Evolutionary conservation across 2,113 vertebrate species (phyloP), one percentile per base, ranked within the genome.

Genomic region (Progne subis): DNA sequence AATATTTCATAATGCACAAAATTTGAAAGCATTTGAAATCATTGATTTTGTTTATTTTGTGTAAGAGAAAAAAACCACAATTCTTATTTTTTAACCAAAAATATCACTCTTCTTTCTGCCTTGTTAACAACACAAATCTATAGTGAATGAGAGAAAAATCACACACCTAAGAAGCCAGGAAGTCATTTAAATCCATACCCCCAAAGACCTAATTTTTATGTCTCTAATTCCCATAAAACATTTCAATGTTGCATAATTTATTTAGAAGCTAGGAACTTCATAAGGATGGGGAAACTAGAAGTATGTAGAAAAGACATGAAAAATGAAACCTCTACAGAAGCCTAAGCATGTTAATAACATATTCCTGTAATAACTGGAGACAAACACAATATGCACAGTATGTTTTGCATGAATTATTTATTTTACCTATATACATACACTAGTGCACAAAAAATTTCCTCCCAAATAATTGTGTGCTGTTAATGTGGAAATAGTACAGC

Each of bases 351-450:
- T 82, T 88, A 85, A 92, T 91, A 88, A 89, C 59, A 80, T 89
- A 91, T 89, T 95, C 63, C 74, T 69, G 63, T 69, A 95, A 96
- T 91, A 95, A 95, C 50, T 47, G 46, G 44, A 91, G 74, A 91
- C 90, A 90, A 86, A 25, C 44, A 80, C 55, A 94, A 89, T 87
- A 89, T 72, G 49, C 53, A 80, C 94, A 81, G 43, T 90, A 93
- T 89, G 32, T 87, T 95, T 89, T 74, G 5, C 25, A 85, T 95
- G n/a, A 97, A 90, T 94, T 95, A 95, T 91, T 95, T 94, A 87
- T 94, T 79, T 94, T 64, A 85, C 32, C 17, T 92, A 68, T 71
- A 76, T 50, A 76, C 28, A 55, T 74, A 74, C 14, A 84, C 31
- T 46, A 63, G 9, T 25, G 53, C 12, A 82, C 13, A 39, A 88